These are phyloP conservation scores for Clusia tigrina DNA, from an alignment of 2,888 invertebrate genomes.

Conservation along the genomic window DNA sequence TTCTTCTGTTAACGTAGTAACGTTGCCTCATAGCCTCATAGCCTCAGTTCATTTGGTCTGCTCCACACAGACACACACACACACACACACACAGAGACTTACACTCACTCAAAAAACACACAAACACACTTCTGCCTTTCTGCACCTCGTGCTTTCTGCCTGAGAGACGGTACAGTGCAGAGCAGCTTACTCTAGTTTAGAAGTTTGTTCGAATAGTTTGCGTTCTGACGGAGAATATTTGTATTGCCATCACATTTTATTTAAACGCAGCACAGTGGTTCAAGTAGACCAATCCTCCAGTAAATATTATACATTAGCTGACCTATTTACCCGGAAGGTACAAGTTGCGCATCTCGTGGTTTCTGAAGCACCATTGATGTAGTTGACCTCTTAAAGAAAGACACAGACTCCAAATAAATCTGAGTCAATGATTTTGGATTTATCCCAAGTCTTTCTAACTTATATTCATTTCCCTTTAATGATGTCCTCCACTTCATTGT, in stretches of 20 bases:
- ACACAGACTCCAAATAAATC: no score
- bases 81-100: not conserved
- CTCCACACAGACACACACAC: not conserved
- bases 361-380: no score
- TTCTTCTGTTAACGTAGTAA: constrained; percentile 7
- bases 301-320: no score
- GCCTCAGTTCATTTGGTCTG: not conserved
- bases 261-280: constrained; percentile 11
- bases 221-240: constrained; percentile 7
- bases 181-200: not conserved
- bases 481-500: not conserved
- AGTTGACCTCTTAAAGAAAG: no score
- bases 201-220: not conserved
- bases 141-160: not conserved
- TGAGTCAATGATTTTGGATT: no score
- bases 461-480: not conserved
- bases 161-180: not conserved
- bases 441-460: no score
- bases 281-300: not conserved
- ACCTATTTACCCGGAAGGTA: no score
- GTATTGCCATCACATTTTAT: not conserved
- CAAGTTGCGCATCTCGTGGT: no score
- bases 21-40: not conserved
- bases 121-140: no score
- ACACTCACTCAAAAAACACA: no score